These are phyloP conservation scores for Desmophyllum pertusum DNA, from an alignment of 92 coral and sea anemone species.

Conservation along the genomic window DNA sequence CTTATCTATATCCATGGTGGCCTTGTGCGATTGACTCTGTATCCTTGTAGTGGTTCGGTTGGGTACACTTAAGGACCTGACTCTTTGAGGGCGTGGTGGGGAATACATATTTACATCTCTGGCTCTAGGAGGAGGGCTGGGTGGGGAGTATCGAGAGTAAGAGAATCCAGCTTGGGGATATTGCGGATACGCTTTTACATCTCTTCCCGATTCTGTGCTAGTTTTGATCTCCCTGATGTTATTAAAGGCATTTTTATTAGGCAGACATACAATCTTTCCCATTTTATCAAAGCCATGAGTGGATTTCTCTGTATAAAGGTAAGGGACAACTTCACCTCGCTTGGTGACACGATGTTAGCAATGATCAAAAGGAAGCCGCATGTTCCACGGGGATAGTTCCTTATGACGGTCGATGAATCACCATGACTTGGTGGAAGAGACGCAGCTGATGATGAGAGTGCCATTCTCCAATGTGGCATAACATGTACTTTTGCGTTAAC, in stretches of 20 bases:
- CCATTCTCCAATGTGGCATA: conserved; percentile 96
- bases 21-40: background rate
- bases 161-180: background rate
- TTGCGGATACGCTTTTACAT: background rate
- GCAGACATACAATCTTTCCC: background rate
- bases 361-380: conserved; percentile 82
- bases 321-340: conserved; percentile 56
- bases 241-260: conserved; percentile 35
- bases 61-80: background rate
- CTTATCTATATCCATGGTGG: too few species aligned
- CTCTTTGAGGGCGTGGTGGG: too few species aligned
- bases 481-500: conserved; percentile 70
- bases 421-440: conserved; percentile 80
- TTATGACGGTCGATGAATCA: conserved; percentile 68
- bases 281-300: conserved; percentile 1
- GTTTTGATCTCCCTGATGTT: background rate
- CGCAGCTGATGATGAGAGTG: conserved; percentile 83
- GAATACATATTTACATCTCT: too few species aligned
- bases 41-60: background rate
- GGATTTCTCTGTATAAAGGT: conserved; percentile 27
- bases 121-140: too few species aligned
- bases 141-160: background rate
- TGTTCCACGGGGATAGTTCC: conserved; percentile 72
- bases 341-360: conserved; percentile 57
- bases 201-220: conserved; percentile 17